Conservation (phyloP, 2,888 invertebrate species). For the Pseudeuparius sepicola region DNA sequence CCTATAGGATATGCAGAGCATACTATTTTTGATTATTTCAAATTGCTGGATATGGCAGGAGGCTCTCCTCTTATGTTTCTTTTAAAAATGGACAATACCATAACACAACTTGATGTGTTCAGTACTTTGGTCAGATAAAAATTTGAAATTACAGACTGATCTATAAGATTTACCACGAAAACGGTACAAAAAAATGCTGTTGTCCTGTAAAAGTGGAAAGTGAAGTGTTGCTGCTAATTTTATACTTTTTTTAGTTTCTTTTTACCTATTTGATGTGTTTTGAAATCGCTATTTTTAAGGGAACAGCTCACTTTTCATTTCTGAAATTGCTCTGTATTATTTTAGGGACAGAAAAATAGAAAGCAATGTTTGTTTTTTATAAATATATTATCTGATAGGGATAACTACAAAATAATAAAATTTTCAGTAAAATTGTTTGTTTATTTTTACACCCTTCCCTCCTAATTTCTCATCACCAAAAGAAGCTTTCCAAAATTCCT, state of each 20-base stretch:
- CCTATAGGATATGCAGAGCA: conserved; percentile 39
- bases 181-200: too few species aligned
- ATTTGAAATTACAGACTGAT: too few species aligned
- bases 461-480: too few species aligned
- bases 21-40: conserved; percentile 35
- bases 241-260: too few species aligned
- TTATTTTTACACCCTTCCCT: too few species aligned
- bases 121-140: too few species aligned
- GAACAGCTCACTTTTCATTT: conserved; percentile 37
- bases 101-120: conserved; percentile 10
- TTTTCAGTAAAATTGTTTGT: conserved; percentile 46
- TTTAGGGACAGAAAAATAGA: conserved; percentile 37
- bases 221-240: conserved; percentile 4
- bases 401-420: conserved; percentile 44
- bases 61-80: conserved; percentile 25
- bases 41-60: conserved; percentile 15
- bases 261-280: too few species aligned
- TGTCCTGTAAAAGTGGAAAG: too few species aligned
- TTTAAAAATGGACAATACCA: conserved; percentile 25
- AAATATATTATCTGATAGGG: conserved; percentile 54
- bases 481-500: too few species aligned
- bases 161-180: too few species aligned
- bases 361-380: conserved; percentile 53
- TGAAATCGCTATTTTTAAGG: too few species aligned
- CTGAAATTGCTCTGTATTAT: conserved; percentile 46